These are phyloP conservation scores for Herpetotheres cachinnans DNA, from an alignment of 2,113 vertebrate species.

Conservation along the genomic window DNA sequence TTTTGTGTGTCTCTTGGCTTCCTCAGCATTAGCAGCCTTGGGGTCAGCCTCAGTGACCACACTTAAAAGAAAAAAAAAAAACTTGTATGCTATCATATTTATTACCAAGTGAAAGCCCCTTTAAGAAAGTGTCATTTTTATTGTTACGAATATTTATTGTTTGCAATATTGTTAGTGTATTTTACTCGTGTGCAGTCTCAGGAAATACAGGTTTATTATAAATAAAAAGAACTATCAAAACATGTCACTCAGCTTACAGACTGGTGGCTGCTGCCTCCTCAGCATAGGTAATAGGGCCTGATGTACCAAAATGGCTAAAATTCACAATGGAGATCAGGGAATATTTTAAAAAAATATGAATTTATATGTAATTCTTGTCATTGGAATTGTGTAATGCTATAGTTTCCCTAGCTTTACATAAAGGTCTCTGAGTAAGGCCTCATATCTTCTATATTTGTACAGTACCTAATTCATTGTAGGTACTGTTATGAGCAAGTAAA, in stretches of 20 bases:
- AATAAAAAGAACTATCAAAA: neutral
- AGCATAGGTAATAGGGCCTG: neutral
- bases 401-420: neutral
- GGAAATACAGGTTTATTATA: neutral
- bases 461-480: neutral
- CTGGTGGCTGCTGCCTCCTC: neutral
- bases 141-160: neutral
- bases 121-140: neutral
- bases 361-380: neutral
- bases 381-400: neutral
- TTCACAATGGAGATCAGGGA: neutral
- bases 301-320: neutral
- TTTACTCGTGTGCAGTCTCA: neutral
- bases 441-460: neutral
- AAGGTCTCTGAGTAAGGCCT: neutral
- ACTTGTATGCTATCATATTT: neutral
- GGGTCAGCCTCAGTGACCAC: neutral
- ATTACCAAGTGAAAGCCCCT: neutral
- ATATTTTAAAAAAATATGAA: neutral
- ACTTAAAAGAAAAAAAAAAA: neutral
- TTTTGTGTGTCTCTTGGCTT: neutral
- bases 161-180: neutral
- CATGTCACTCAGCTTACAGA: neutral
- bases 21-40: neutral
- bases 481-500: neutral